These are phyloP conservation scores for Diorhabda elongata DNA, from an alignment of 1,140 invertebrate genomes.

Conservation along the genomic window DNA sequence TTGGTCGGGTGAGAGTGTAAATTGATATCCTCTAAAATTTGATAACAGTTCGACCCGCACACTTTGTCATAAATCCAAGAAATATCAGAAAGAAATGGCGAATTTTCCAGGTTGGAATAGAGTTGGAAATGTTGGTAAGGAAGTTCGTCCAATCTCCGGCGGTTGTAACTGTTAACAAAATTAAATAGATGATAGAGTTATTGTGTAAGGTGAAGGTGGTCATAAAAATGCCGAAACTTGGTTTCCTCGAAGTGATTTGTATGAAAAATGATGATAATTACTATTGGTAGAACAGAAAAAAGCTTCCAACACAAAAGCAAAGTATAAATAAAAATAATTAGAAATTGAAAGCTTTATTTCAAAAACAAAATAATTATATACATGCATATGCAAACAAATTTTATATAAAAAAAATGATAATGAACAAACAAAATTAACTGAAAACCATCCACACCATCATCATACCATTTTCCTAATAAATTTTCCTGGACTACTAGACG, in stretches of 20 bases:
- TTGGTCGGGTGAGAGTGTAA: constrained; percentile 51
- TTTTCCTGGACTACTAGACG: constrained; percentile 43
- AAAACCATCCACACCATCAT: constrained; percentile 14
- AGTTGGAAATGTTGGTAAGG: constrained; percentile 61
- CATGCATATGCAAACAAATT: constrained; percentile 31
- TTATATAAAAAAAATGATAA: constrained; percentile 17
- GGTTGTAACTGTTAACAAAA: constrained; percentile 60
- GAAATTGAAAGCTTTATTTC: constrained; percentile 30
- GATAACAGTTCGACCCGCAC: constrained; percentile 60
- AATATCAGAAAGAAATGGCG: constrained; percentile 57
- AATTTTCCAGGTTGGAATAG: constrained; percentile 40
- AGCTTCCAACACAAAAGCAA: not conserved
- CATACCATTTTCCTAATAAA: constrained; percentile 55
- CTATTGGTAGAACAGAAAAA: not conserved
- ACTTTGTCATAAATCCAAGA: constrained; percentile 74
- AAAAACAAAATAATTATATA: constrained; percentile 21
- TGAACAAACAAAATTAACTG: constrained; percentile 18
- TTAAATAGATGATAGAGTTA: not conserved
- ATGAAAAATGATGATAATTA: no score
- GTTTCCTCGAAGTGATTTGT: no score
- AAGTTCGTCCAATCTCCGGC: constrained; percentile 76
- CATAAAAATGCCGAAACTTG: no score
- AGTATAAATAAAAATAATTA: constrained; percentile 22
- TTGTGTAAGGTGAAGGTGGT: no score
- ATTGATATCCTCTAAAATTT: constrained; percentile 63